These are phyloP conservation scores for Aromia moschata DNA, from an alignment of 2,888 invertebrate species.

Conservation along the genomic window DNA sequence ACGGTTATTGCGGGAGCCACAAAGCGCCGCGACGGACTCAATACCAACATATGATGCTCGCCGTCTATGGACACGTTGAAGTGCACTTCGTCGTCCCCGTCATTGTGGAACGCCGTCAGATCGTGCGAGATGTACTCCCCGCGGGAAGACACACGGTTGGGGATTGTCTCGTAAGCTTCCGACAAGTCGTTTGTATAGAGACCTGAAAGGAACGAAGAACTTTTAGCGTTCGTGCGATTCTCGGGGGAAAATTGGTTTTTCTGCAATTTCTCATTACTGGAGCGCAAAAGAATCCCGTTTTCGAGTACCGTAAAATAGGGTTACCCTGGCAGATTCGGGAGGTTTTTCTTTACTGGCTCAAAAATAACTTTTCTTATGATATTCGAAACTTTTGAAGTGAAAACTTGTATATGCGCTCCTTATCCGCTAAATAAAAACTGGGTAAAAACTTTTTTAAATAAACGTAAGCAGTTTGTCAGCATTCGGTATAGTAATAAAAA, in stretches of 20 bases:
- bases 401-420: too few relatives aligned
- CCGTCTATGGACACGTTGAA: constrained; percentile 63
- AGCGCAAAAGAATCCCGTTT: too few relatives aligned
- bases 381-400: too few relatives aligned
- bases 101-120: constrained; percentile 67
- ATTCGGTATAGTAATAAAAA: too few relatives aligned
- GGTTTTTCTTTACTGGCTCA: too few relatives aligned
- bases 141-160: constrained; percentile 69
- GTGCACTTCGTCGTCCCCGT: constrained; percentile 64
- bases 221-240: background rate
- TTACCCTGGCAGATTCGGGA: too few relatives aligned
- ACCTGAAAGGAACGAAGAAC: constrained; percentile 56
- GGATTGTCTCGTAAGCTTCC: constrained; percentile 69
- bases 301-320: too few relatives aligned
- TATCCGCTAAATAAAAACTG: too few relatives aligned
- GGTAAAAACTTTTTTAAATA: too few relatives aligned
- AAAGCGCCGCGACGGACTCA: constrained; percentile 71
- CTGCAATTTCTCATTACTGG: too few relatives aligned
- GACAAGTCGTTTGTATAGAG: constrained; percentile 64
- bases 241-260: background rate
- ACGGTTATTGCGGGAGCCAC: constrained; percentile 76
- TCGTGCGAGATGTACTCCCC: constrained; percentile 60
- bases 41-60: constrained; percentile 57
- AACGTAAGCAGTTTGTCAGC: too few relatives aligned
- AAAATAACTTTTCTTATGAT: too few relatives aligned